phyloP scores from a whole-genome alignment of 2,888 invertebrate genomes.

The Drosophila testacea region DNA sequence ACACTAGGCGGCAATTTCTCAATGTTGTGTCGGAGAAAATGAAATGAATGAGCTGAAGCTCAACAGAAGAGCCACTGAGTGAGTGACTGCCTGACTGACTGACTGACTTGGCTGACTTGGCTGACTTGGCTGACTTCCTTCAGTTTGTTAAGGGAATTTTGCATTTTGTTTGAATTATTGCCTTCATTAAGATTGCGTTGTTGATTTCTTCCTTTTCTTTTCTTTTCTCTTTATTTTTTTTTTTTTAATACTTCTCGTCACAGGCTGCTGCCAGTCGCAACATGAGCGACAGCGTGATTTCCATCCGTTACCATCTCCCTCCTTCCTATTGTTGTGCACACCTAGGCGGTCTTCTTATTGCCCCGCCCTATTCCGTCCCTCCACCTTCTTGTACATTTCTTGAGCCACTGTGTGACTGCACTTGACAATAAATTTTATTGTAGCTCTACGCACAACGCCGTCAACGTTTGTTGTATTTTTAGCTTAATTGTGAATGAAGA shows the following conservation, averaged over 20 bases:
- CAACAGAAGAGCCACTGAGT: conserved; percentile 27
- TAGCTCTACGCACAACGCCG: conserved; percentile 48
- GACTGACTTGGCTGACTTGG: conserved; percentile 48
- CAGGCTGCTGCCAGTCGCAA: conserved; percentile 54
- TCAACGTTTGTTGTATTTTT: conserved; percentile 61
- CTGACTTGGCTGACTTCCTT: conserved; percentile 61
- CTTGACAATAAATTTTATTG: conserved; percentile 78
- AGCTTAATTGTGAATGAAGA: conserved; percentile 77
- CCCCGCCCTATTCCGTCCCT: neutral
- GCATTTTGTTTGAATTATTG: conserved; percentile 81
- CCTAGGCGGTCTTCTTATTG: conserved; percentile 39
- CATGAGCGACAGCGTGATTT: conserved; percentile 73
- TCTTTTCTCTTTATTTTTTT: neutral
- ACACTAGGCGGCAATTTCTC: conserved; percentile 73
- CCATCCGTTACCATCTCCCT: conserved; percentile 11
- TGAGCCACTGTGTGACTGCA: conserved; percentile 68
- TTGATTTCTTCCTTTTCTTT: conserved; percentile 61
- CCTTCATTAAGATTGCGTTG: conserved; percentile 81
- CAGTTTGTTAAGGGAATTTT: conserved; percentile 76
- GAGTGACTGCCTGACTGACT: conserved; percentile 34
- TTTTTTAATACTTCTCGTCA: conserved; percentile 36
- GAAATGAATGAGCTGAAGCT: conserved; percentile 50
- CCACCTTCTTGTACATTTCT: conserved; percentile 39
- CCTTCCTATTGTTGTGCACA: conserved; percentile 35
- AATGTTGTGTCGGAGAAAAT: conserved; percentile 57